phyloP scores from a whole-genome alignment of 2,888 invertebrate genomes.

The Xylocampa areola region DNA sequence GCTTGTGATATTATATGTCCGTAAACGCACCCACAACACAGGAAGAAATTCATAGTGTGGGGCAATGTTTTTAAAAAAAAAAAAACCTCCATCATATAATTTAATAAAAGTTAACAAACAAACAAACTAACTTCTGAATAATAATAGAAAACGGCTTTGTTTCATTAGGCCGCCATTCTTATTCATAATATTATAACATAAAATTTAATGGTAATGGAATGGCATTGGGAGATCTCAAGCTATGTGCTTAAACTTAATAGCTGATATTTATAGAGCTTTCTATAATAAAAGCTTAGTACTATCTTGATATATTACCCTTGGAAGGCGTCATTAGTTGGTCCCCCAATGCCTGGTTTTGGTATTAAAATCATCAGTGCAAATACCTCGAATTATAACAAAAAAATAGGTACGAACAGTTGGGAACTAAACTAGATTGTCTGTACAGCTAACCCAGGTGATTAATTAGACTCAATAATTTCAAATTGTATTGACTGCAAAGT shows the following conservation, averaged over 20 bases:
- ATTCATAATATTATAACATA: constrained; percentile 43
- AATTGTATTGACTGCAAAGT: too few species aligned
- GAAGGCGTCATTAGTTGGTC: constrained; percentile 22
- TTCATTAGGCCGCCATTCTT: constrained; percentile 29
- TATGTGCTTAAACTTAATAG: constrained; percentile 30
- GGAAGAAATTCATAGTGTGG: too few species aligned
- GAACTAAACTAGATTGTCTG: constrained; percentile 6
- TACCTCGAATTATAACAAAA: too few species aligned
- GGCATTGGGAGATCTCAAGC: constrained; percentile 18
- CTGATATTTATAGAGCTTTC: constrained; percentile 24
- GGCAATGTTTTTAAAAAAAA: too few species aligned
- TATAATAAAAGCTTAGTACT: constrained; percentile 12
- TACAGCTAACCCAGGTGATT: too few species aligned
- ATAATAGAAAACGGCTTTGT: constrained; percentile 15
- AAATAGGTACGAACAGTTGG: too few species aligned
- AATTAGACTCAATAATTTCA: too few species aligned
- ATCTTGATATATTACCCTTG: constrained; percentile 15
- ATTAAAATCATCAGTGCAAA: constrained; percentile 26
- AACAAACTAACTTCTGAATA: constrained; percentile 30
- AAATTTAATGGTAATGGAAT: constrained; percentile 35
- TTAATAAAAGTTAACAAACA: constrained; percentile 13
- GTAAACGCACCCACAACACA: too few species aligned
- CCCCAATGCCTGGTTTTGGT: constrained; percentile 14
- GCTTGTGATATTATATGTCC: too few species aligned
- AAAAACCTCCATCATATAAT: too few species aligned